These are phyloP conservation scores for Solenopsis fugax DNA, from an alignment of 1,140 invertebrate genomes.

Conservation along the genomic window DNA sequence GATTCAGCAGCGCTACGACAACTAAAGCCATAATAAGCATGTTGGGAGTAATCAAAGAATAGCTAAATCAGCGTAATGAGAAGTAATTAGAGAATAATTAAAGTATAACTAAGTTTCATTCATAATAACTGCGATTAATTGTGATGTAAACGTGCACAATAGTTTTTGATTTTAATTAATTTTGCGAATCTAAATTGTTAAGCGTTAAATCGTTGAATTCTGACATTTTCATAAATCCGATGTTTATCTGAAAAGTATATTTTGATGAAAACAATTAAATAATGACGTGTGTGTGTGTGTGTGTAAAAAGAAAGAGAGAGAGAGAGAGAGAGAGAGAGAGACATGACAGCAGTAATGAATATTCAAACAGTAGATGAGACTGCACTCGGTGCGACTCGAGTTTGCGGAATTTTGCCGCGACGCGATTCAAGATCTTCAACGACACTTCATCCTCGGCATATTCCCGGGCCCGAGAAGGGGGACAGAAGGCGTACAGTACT, in stretches of 20 bases:
- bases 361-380: conserved; percentile 50
- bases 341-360: conserved; percentile 27
- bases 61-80: not conserved
- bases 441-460: conserved; percentile 44
- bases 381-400: conserved; percentile 40
- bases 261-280: conserved; percentile 50
- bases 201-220: conserved; percentile 1
- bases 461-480: not conserved
- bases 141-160: not conserved
- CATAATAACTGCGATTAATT: conserved; percentile 7
- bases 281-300: too few species aligned
- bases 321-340: not conserved
- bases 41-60: not conserved
- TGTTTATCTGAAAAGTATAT: not conserved
- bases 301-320: too few species aligned
- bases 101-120: not conserved
- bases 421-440: conserved; percentile 60
- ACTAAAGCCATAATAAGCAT: not conserved
- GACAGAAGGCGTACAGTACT: not conserved
- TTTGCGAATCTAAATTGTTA: conserved; percentile 17
- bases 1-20: not conserved
- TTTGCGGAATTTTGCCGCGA: conserved; percentile 48
- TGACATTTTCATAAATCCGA: conserved; percentile 20
- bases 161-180: conserved; percentile 39
- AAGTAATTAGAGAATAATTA: conserved; percentile 2